A percentile compares a stretch with the other conserved stretches of the same genome.
Conservation (phyloP, 2,113 vertebrate species). For the Noctilio leporinus region DNA sequence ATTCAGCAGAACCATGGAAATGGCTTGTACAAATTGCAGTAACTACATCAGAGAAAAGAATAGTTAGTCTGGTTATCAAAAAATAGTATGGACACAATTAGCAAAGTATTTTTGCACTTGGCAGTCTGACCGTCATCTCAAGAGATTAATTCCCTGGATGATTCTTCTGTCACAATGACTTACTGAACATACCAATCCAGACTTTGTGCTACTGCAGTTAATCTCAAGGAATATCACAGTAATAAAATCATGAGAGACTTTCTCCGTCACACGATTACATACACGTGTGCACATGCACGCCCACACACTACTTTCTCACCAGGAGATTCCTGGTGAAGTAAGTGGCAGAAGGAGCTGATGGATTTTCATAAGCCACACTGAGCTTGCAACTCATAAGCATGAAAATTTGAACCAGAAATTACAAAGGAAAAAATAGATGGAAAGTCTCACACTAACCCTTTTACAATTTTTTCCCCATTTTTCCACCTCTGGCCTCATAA, state of each 20-base stretch:
- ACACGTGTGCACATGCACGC: neutral
- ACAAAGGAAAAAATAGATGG: neutral
- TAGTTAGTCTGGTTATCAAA: neutral
- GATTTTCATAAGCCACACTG: neutral
- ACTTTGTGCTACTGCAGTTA: neutral
- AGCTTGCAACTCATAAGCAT: conserved; percentile 19
- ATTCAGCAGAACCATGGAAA: neutral
- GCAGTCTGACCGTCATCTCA: neutral
- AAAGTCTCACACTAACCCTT: neutral
- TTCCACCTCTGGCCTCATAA: neutral
- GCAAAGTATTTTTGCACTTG: neutral
- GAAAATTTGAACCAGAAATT: conserved; percentile 55
- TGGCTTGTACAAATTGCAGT: neutral
- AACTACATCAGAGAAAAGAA: neutral
- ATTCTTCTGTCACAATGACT: neutral
- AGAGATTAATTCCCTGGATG: neutral
- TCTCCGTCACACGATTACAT: neutral
- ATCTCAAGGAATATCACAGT: neutral
- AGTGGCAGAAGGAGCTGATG: neutral
- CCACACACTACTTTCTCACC: neutral
- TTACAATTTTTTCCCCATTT: neutral
- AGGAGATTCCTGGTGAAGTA: neutral
- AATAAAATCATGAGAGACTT: neutral
- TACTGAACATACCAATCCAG: neutral
- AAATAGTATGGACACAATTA: neutral